phyloP scores from a whole-genome alignment of 2,113 vertebrate species.

The Motacilla tschutschensis region DNA sequence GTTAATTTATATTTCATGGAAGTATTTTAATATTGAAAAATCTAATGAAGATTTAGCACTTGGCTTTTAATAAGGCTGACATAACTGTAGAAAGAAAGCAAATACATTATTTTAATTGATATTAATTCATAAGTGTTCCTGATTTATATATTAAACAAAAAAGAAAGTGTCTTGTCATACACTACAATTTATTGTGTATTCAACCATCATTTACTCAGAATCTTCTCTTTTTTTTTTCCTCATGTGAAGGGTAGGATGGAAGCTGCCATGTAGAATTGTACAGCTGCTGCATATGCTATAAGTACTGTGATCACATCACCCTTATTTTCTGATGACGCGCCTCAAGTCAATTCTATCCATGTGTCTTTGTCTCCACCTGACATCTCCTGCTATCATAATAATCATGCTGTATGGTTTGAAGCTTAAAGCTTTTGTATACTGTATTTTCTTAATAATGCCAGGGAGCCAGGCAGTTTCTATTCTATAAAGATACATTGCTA shows the following conservation, averaged over 20 bases:
- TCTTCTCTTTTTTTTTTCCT: not conserved
- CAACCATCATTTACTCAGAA: constrained; percentile 70
- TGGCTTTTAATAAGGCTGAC: constrained; percentile 77
- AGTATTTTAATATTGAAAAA: constrained; percentile 77
- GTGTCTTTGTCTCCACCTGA: constrained; percentile 66
- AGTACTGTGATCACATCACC: constrained; percentile 69
- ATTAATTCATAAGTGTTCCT: constrained; percentile 71
- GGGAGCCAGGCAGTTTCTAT: constrained; percentile 18
- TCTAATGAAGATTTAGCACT: constrained; percentile 81
- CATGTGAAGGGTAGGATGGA: constrained; percentile 55
- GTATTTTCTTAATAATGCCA: constrained; percentile 53
- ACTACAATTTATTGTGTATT: constrained; percentile 70
- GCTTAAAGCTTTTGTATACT: constrained; percentile 50
- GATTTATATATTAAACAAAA: constrained; percentile 79
- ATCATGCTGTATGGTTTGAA: constrained; percentile 68
- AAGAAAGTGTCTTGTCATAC: constrained; percentile 72
- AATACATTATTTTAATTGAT: constrained; percentile 84
- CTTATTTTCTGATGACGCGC: constrained; percentile 58
- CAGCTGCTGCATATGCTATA: constrained; percentile 52
- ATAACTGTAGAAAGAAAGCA: constrained; percentile 78
- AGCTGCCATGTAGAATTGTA: constrained; percentile 63
- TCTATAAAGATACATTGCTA: constrained; percentile 32
- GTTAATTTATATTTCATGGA: constrained; percentile 79
- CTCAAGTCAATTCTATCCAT: constrained; percentile 58
- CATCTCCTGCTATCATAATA: constrained; percentile 67